Conservation (phyloP, 1,140 invertebrate genomes). For the Geopemphigus sp. region DNA sequence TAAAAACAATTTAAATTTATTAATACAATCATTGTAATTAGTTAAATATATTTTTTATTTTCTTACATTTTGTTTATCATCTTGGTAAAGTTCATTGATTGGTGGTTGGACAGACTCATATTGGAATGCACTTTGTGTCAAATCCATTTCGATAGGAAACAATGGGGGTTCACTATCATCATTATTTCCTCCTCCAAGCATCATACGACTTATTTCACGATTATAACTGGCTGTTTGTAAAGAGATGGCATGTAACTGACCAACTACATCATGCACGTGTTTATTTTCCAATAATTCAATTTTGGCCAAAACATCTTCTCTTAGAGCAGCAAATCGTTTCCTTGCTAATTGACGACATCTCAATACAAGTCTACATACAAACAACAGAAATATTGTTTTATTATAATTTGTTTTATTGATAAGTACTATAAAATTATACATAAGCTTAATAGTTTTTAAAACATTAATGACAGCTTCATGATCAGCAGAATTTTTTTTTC, state of each 20-base stretch:
- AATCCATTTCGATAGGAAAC: constrained; percentile 95
- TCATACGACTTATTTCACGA: constrained; percentile 58
- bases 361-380: constrained; percentile 70
- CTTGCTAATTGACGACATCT: constrained; percentile 93
- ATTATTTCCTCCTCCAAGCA: constrained; percentile 60
- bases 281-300: constrained; percentile 96
- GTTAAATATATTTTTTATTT: neutral
- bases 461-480: too few relatives aligned
- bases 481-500: too few relatives aligned
- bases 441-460: too few relatives aligned
- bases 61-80: constrained; percentile 18
- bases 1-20: neutral
- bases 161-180: constrained; percentile 72
- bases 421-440: too few relatives aligned
- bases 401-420: neutral
- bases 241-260: constrained; percentile 55
- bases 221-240: constrained; percentile 66
- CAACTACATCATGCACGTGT: constrained; percentile 65
- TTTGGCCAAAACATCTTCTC: constrained; percentile 95
- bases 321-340: constrained; percentile 82
- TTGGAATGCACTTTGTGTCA: constrained; percentile 86
- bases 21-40: neutral
- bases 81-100: neutral
- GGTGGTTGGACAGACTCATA: constrained; percentile 63
- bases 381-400: neutral